Evolutionary conservation across 2,888 invertebrate genomes (phyloP).

Genomic region (Calliopum simillimum): DNA sequence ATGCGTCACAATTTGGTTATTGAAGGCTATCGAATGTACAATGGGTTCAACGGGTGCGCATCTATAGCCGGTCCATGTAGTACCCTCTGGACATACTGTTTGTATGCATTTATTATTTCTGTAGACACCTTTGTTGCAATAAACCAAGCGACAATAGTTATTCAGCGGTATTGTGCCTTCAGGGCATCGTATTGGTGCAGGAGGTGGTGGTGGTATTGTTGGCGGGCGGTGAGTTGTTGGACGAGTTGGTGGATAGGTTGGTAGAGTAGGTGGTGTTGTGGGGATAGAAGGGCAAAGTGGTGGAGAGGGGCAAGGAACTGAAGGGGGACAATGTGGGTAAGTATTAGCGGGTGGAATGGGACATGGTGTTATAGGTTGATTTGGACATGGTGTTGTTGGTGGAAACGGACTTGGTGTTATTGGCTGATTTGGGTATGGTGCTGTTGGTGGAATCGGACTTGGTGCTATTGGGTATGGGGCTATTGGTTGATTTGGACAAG

Average conservation of each 20-base stretch:
- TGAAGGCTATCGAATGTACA: constrained; percentile 38
- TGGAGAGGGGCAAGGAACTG: background rate
- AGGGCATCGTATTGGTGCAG: constrained; percentile 48
- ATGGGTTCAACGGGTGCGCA: constrained; percentile 48
- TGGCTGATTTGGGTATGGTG: background rate
- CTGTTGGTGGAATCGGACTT: background rate
- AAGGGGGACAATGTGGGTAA: background rate
- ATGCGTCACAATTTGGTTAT: constrained; percentile 44
- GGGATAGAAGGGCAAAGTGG: background rate
- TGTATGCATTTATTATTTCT: constrained; percentile 48
- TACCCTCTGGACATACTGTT: constrained; percentile 53
- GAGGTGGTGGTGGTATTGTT: constrained; percentile 22
- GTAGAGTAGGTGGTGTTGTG: background rate
- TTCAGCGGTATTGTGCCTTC: constrained; percentile 49
- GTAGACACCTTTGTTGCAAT: constrained; percentile 51
- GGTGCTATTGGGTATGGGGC: background rate
- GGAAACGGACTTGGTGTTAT: background rate
- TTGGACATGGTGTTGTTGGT: constrained; percentile 14
- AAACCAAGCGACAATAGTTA: constrained; percentile 51
- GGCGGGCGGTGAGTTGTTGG: background rate
- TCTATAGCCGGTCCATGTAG: constrained; percentile 51
- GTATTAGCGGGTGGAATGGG: constrained; percentile 16
- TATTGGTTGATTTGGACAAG: constrained; percentile 1
- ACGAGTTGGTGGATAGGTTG: background rate
- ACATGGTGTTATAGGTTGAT: constrained; percentile 6